Evolutionary conservation across 2,113 vertebrate genomes (phyloP), one percentile per base, ranked within the genome.

Genomic region (Ancistrus triradiatus): DNA sequence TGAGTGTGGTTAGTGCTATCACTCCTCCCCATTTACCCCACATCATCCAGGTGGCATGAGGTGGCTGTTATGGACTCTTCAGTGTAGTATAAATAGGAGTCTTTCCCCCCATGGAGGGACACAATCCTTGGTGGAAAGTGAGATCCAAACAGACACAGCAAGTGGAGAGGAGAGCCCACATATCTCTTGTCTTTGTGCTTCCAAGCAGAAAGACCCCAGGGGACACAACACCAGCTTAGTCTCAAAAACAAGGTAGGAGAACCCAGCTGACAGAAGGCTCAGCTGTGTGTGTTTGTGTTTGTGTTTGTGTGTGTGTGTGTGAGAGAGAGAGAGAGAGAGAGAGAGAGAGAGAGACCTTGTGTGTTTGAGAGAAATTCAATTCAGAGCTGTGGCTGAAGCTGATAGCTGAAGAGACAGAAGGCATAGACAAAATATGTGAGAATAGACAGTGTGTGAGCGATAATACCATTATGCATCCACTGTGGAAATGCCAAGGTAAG

Each of bases 231-330:
- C 82, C 85, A 90, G 86, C 85, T 87, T 85, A 87, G 77, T 78
- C 76, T 73, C 67, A 85, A 84, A 86, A 89, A 88, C 86, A 90
- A 87, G 88, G 88, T 90, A 86, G 80, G 88, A 76, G 75, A 60
- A 68, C 79, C 79, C 85, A 85, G 83, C 83, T 85, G 83, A 89
- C 78, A 77, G 74, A 53, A 75, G 79, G 75, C 68, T 69, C 73
- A 68, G 70, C 65, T 61, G 62, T 59, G 51, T 66, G 56, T 52
- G 44, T 35, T 21, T 52, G 13, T n/a, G n/a, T n/a, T 55, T 3
- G 22, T 60, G 37, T 60, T 43, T 48, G 27, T 43, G 19, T 63
- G 17, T 47, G n/a, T 51, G 17, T 46, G 58, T 47, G 19, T 47
- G 52, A 15, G 22, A 18, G 22, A 18, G 46, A 22, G 59, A 19